A percentile compares a stretch with the other conserved stretches of the same genome.
These are phyloP conservation scores for Pangasius krempfi DNA, from an alignment of 2,797 vertebrate genomes.

Conservation along the genomic window DNA sequence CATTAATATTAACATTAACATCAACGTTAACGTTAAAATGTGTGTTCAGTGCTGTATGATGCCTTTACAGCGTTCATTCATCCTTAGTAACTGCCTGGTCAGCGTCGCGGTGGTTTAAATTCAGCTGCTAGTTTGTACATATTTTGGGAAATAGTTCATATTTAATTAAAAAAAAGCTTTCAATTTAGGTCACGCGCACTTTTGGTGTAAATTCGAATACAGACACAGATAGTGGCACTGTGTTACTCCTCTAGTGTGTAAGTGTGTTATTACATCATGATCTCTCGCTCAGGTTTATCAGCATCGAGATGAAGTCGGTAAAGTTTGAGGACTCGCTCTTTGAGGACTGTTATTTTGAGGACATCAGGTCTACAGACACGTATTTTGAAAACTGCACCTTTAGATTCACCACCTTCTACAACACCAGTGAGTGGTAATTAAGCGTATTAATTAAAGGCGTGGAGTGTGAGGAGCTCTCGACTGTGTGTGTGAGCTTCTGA, in stretches of 20 bases:
- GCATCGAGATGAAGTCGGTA: conserved; percentile 91
- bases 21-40: too few species aligned
- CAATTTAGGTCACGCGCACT: not conserved
- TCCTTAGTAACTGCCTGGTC: not conserved
- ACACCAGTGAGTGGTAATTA: conserved; percentile 81
- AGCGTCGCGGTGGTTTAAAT: not conserved
- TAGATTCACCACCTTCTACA: conserved; percentile 83
- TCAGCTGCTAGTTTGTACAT: not conserved
- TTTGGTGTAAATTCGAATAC: not conserved
- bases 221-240: not conserved
- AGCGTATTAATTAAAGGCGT: not conserved
- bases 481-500: not conserved
- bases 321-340: conserved; percentile 92
- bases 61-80: not conserved
- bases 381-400: conserved; percentile 94
- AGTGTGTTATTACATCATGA: conserved; percentile 4
- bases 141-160: not conserved
- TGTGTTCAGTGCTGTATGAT: not conserved
- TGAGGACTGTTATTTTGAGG: conserved; percentile 90
- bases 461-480: not conserved
- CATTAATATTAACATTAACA: not conserved
- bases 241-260: not conserved
- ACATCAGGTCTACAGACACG: conserved; percentile 87
- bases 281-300: conserved; percentile 81
- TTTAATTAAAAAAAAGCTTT: not conserved